Base-by-base conservation (phyloP, 2,113 vertebrate genomes). In the Acanthochromis polyacanthus region DNA sequence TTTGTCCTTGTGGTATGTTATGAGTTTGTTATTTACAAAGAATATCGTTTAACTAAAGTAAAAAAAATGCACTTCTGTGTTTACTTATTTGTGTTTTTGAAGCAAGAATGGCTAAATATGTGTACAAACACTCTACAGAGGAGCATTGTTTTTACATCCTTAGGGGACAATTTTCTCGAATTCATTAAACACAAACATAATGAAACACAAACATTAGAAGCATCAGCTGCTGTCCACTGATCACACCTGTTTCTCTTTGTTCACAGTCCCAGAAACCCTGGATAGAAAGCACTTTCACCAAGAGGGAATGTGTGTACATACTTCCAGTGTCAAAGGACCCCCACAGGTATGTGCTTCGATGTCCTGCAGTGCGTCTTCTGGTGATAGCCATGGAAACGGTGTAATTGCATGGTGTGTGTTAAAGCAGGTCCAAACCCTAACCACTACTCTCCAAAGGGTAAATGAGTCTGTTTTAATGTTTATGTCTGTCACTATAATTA, bases 271-370 rank as follows among this genome's bases (percentile, higher is more conserved):
- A 99, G 96, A 99, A 98, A 98, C 96, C 98, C 95, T 99, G 98
- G 98, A 99, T 99, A 97, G 98, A 99, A 97, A 98, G 95, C 93
- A 98, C 97, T 96, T 98, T 99, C 95, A 97, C 95, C 88, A 99
- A 97, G 96, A 97, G 98, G 95, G 98, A 99, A 96, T 99, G 98
- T 95, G 96, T 97, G 58, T 98, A 99, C 89, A 98, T 99, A 93
- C 97, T 99, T 95, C 97, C 98, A 90, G 98, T 96, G 94, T 99
- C 98, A 91, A 99, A 98, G 93, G 98, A 99, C 90, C 98, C 98
- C 86, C 98, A 99, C 98, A 99, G 98, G 98, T 99, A 97, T 88
- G 25, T 87, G 83, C 80, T 63, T 19, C 17, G 75, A 45, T 20
- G 20, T 45, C 15, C 66, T 70, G 55, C n/a, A 71, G 72, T 78